Conservation (phyloP, 2,797 vertebrate genomes). For the Phoeniculus purpureus region DNA sequence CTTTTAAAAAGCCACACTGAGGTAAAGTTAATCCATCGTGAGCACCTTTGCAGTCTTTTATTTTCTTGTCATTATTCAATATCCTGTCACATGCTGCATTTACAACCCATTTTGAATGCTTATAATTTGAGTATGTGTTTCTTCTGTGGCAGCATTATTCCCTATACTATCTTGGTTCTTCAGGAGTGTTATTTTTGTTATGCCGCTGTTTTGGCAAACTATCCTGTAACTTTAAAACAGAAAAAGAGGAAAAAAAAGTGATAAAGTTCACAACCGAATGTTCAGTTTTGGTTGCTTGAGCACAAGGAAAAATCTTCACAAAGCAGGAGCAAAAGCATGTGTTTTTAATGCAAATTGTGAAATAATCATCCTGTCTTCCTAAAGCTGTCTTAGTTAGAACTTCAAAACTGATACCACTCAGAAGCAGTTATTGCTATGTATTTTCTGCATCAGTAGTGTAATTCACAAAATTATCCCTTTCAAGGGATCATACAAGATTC, state of each 20-base stretch:
- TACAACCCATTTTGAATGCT: not conserved
- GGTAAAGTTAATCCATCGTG: not conserved
- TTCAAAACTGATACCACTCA: not conserved
- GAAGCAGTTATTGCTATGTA: not conserved
- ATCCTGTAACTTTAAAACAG: not conserved
- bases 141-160: not conserved
- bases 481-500: not conserved
- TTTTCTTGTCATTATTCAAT: not conserved
- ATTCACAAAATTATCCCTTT: slow-evolving; percentile 33
- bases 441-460: slow-evolving; percentile 14
- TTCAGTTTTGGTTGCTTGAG: not conserved
- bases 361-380: not conserved
- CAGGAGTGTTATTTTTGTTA: not conserved
- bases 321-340: rapidly evolving
- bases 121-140: not conserved
- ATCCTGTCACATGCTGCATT: not conserved
- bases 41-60: not conserved
- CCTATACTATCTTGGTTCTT: not conserved
- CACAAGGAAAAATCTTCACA: not conserved
- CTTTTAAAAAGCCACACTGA: not conserved
- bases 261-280: not conserved
- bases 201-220: not conserved
- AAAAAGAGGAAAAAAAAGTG: not conserved
- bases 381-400: not conserved
- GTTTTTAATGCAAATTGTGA: not conserved